phyloP scores from a whole-genome alignment of 2,797 vertebrate genomes.

The Manis crassicaudata region DNA sequence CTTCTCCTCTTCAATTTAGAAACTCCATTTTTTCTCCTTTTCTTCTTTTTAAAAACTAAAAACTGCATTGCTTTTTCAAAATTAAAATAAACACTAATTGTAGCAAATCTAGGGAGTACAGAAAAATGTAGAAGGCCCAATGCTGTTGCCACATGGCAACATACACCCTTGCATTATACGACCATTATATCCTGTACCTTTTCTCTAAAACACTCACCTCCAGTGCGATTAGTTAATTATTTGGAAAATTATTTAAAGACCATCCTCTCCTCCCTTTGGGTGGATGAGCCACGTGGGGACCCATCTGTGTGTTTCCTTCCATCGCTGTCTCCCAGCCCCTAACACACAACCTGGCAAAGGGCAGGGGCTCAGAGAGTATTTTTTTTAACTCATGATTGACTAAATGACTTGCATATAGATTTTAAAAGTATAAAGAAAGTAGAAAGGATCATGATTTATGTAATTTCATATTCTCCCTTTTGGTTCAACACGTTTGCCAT shows the following conservation, averaged over 20 bases:
- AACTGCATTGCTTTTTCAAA: not conserved
- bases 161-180: accelerated
- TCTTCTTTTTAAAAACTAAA: not conserved
- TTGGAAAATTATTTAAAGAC: not conserved
- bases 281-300: not conserved
- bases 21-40: not conserved
- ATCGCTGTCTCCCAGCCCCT: too few relatives aligned
- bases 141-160: accelerated
- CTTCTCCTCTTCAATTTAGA: not conserved
- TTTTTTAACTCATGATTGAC: not conserved
- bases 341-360: not conserved
- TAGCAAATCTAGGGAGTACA: not conserved
- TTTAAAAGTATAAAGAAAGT: not conserved
- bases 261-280: not conserved
- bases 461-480: not conserved
- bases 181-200: too few relatives aligned
- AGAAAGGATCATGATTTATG: not conserved
- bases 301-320: not conserved
- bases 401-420: not conserved
- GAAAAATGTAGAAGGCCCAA: not conserved
- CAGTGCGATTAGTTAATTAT: too few relatives aligned
- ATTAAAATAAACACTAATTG: not conserved
- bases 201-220: not conserved
- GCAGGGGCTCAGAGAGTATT: not conserved
- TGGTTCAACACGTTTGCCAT: not conserved